Evolutionary conservation across 2,888 invertebrate genomes (phyloP).

Genomic region (Amblyjoppa proteus): DNA sequence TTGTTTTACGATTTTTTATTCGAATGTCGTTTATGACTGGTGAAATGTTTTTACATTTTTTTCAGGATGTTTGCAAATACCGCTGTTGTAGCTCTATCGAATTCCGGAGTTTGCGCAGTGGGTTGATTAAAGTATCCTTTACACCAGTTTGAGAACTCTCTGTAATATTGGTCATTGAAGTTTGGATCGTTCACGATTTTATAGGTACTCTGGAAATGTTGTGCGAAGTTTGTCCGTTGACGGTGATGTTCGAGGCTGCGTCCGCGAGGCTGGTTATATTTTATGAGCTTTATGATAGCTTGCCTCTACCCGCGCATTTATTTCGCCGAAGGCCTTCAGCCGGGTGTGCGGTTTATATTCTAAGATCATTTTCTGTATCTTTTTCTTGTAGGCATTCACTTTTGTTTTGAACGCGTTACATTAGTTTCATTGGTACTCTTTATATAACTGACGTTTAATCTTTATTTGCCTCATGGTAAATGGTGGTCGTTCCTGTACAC

Average conservation of each 20-base stretch:
- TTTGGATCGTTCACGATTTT: background rate
- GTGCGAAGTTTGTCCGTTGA: background rate
- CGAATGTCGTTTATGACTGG: background rate
- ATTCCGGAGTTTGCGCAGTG: background rate
- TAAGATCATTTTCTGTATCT: conserved; percentile 37
- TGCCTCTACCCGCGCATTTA: conserved; percentile 21
- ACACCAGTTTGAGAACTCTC: conserved; percentile 28
- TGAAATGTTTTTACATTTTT: conserved; percentile 17
- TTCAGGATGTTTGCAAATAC: conserved; percentile 20
- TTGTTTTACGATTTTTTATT: too few relatives aligned
- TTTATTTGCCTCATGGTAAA: conserved; percentile 20
- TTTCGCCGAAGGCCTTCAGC: conserved; percentile 28
- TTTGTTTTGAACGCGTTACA: conserved; percentile 12
- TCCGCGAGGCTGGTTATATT: conserved; percentile 8
- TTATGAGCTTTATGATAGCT: conserved; percentile 41
- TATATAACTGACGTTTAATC: conserved; percentile 24
- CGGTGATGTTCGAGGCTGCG: background rate
- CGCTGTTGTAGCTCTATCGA: background rate
- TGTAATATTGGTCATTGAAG: conserved; percentile 12
- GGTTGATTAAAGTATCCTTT: background rate
- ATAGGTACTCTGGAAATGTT: background rate
- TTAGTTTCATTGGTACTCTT: conserved; percentile 21
- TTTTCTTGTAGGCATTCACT: conserved; percentile 24
- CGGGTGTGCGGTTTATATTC: conserved; percentile 43
- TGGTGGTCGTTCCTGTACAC: conserved; percentile 18